Percentiles rank a stretch among this genome's conserved stretches.
Evolutionary conservation across 2,797 vertebrate genomes (phyloP).

Genomic region (Argya squamiceps): DNA sequence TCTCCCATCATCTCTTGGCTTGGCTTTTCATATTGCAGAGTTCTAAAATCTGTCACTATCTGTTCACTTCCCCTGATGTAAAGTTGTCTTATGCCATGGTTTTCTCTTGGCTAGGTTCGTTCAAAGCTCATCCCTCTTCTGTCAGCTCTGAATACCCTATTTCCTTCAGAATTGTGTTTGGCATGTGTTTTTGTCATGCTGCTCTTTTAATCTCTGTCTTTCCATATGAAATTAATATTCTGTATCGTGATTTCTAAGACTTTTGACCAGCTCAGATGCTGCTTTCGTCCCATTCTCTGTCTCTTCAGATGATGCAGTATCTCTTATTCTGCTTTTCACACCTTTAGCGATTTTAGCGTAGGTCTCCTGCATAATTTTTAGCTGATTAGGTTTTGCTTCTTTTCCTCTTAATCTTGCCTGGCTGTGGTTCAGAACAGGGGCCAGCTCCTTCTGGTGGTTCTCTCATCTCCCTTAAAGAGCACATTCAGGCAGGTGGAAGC

Average conservation of each 20-base stretch:
- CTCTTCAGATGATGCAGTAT: background rate
- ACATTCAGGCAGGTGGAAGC: background rate
- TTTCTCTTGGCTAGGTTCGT: slow-evolving; percentile 26
- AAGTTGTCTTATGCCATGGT: slow-evolving; percentile 5
- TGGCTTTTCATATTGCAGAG: background rate
- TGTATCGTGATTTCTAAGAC: background rate
- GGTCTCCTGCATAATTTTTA: background rate
- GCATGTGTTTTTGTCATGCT: background rate
- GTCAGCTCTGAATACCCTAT: background rate
- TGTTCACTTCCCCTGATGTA: background rate
- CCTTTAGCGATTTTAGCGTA: background rate
- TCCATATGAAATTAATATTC: background rate
- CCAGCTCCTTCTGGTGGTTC: background rate
- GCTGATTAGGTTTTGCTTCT: background rate
- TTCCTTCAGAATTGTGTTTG: background rate
- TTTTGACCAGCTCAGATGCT: background rate
- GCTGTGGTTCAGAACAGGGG: background rate
- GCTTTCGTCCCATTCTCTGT: background rate
- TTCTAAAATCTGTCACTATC: slow-evolving; percentile 18
- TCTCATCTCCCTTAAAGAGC: background rate
- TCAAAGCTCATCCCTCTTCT: slow-evolving; percentile 21
- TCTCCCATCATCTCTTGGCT: background rate
- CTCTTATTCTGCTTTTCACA: background rate
- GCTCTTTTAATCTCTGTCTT: background rate
- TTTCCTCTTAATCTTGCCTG: background rate